These are phyloP conservation scores for Amorpha juglandis DNA, from an alignment of 2,888 invertebrate species.

Conservation along the genomic window DNA sequence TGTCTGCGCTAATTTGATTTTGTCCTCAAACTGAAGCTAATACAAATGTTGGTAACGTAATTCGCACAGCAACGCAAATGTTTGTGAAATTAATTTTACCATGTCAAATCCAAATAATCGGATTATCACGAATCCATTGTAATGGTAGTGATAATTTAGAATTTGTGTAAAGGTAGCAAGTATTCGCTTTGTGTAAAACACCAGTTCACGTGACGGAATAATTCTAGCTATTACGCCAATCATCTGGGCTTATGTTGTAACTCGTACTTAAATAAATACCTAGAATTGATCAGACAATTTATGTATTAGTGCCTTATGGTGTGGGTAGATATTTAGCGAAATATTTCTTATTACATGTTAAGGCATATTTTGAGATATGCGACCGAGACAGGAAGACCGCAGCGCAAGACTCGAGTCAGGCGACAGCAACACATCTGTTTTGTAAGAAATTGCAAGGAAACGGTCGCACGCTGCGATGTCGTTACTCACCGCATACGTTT, in stretches of 20 bases:
- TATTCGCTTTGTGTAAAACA: not conserved
- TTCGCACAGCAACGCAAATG: not conserved
- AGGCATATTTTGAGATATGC: too few relatives aligned
- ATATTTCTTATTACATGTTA: too few relatives aligned
- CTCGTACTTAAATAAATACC: not conserved
- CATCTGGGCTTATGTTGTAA: not conserved
- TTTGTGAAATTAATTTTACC: conserved; percentile 9
- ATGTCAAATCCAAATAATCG: conserved; percentile 9
- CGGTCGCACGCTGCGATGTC: too few relatives aligned
- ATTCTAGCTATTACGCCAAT: not conserved
- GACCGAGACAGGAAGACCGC: too few relatives aligned
- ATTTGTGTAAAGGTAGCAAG: not conserved
- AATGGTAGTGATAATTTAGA: conserved; percentile 29
- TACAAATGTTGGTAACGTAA: not conserved
- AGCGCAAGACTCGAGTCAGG: too few relatives aligned
- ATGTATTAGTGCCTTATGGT: not conserved
- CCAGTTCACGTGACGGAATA: not conserved
- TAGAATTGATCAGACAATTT: not conserved
- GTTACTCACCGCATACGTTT: too few relatives aligned
- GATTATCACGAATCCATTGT: conserved; percentile 22
- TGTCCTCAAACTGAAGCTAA: not conserved
- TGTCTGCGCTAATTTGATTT: conserved; percentile 32
- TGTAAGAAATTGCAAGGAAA: too few relatives aligned
- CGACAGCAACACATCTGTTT: too few relatives aligned
- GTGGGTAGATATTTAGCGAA: not conserved